Conservation (phyloP, 2,888 invertebrate species). For the Ganaspis brasiliensis region DNA sequence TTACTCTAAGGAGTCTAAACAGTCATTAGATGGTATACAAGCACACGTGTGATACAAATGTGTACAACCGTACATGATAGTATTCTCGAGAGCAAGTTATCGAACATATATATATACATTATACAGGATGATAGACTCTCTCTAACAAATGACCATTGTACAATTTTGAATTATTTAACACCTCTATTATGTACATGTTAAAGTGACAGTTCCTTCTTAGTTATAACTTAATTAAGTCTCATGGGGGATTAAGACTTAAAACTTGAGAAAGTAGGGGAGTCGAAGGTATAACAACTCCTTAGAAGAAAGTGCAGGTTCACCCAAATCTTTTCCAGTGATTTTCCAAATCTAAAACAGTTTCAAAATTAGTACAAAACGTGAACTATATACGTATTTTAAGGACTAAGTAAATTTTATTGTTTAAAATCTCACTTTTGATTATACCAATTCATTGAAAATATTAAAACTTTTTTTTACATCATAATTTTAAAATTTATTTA, state of each 20-base stretch:
- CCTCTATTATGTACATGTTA: not conserved
- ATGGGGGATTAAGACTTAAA: too few species aligned
- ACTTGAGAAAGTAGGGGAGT: too few species aligned
- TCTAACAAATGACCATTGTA: constrained; percentile 43
- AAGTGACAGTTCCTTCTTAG: not conserved
- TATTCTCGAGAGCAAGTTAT: constrained; percentile 58
- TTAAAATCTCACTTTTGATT: too few species aligned
- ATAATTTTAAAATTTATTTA: constrained; percentile 1
- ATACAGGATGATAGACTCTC: not conserved
- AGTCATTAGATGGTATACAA: constrained; percentile 60
- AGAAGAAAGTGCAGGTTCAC: too few species aligned
- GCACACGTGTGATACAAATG: constrained; percentile 56
- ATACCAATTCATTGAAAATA: too few species aligned
- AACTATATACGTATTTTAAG: too few species aligned
- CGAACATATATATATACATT: constrained; percentile 44
- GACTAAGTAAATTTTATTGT: too few species aligned
- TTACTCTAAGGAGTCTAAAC: constrained; percentile 58
- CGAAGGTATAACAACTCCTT: too few species aligned
- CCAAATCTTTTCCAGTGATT: too few species aligned
- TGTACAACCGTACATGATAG: constrained; percentile 51
- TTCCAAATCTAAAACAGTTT: too few species aligned
- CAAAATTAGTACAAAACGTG: too few species aligned
- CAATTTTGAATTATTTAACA: constrained; percentile 38
- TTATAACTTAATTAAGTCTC: not conserved
- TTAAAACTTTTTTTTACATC: too few species aligned